These are phyloP conservation scores for Ammospiza maritima DNA, from an alignment of 2,797 vertebrate species.

Conservation along the genomic window DNA sequence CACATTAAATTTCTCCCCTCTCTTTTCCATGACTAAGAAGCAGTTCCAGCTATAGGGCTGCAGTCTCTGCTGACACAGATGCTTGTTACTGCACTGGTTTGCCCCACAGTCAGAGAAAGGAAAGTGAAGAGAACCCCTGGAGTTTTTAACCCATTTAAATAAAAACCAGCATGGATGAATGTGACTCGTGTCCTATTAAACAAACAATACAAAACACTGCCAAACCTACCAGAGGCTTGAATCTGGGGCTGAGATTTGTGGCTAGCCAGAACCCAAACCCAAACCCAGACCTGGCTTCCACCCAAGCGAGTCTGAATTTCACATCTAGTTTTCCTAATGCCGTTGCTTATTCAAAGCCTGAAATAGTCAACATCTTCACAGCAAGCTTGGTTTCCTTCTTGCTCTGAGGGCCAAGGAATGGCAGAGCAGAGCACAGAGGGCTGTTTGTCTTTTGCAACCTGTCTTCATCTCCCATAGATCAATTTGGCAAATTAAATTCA, in stretches of 20 bases:
- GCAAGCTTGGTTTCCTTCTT: not conserved
- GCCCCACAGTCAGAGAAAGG: not conserved
- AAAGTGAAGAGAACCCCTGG: not conserved
- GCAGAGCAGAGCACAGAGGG: not conserved
- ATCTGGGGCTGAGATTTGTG: not conserved
- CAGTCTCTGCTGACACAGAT: not conserved
- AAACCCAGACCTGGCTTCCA: not conserved
- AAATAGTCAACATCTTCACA: not conserved
- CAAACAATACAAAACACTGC: not conserved
- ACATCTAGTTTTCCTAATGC: fast-evolving
- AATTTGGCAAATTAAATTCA: conserved; percentile 56
- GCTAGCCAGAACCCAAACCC: not conserved
- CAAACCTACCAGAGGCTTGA: not conserved
- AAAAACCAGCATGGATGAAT: not conserved
- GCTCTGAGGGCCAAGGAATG: not conserved
- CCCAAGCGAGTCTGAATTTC: not conserved
- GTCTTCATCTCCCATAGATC: conserved; percentile 34
- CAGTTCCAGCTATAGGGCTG: not conserved
- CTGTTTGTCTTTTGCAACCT: conserved; percentile 12
- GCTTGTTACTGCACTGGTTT: not conserved
- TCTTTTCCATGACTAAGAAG: not conserved
- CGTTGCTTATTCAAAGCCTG: not conserved
- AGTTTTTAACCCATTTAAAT: not conserved
- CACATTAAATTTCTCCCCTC: not conserved
- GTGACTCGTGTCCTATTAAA: not conserved